These are phyloP conservation scores for Smutsia gigantea DNA, from an alignment of 2,797 vertebrate species.

Conservation along the genomic window DNA sequence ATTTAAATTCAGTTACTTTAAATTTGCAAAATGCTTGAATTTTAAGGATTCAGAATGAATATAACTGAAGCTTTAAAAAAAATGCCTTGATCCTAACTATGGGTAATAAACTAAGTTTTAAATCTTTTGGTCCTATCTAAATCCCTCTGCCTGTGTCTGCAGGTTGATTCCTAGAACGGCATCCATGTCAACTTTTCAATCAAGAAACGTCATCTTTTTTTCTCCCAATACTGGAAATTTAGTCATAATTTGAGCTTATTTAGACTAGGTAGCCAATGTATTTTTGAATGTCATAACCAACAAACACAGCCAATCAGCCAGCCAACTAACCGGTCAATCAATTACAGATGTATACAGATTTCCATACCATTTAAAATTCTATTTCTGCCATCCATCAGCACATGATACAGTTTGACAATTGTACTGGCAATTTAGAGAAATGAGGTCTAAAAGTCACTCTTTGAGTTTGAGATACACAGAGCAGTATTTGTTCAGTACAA, in stretches of 20 bases:
- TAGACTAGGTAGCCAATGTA: background rate
- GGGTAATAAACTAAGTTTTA: background rate
- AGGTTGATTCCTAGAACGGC: background rate
- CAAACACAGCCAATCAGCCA: background rate
- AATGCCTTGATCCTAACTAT: background rate
- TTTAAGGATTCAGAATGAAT: background rate
- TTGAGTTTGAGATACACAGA: background rate
- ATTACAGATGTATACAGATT: background rate
- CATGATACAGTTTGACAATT: too few relatives aligned
- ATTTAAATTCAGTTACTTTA: slow-evolving; percentile 6
- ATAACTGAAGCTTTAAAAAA: background rate
- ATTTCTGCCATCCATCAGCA: background rate
- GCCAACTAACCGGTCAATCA: background rate
- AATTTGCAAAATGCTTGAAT: background rate
- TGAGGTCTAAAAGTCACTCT: background rate
- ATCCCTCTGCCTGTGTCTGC: background rate
- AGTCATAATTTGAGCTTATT: slow-evolving; percentile 4
- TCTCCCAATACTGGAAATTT: background rate
- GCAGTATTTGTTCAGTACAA: background rate
- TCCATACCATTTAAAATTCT: background rate
- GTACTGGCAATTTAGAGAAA: background rate
- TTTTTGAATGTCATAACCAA: background rate
- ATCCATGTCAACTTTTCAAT: background rate
- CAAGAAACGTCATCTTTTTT: background rate
- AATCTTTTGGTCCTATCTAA: background rate